Conservation (phyloP, 2,888 invertebrate species). For the Hirtodrosophila duncani region DNA sequence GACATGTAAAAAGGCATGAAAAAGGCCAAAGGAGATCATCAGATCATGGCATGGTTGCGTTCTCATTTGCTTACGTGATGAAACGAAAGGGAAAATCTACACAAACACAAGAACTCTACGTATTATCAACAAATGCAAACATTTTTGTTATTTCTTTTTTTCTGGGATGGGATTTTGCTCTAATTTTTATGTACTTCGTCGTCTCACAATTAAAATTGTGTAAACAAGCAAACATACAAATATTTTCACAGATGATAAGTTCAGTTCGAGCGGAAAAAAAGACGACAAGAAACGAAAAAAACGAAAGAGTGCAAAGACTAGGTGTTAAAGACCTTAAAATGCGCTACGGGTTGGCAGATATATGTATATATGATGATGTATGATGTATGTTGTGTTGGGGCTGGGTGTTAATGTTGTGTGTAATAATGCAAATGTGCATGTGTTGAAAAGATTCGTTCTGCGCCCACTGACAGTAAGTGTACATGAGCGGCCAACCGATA, state of each 20-base stretch:
- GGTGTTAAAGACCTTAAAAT: constrained; percentile 65
- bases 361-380: constrained; percentile 43
- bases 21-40: constrained; percentile 66
- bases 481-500: too few species aligned
- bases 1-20: constrained; percentile 52
- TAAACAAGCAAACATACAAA: constrained; percentile 67
- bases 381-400: constrained; percentile 12
- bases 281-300: constrained; percentile 3
- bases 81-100: constrained; percentile 25
- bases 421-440: too few species aligned
- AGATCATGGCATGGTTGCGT: constrained; percentile 48
- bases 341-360: constrained; percentile 46
- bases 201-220: constrained; percentile 68
- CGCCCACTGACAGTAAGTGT: too few species aligned
- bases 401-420: too few species aligned
- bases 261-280: constrained; percentile 27
- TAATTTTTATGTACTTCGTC: constrained; percentile 52
- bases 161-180: constrained; percentile 64
- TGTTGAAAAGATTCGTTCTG: too few species aligned
- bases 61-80: constrained; percentile 53
- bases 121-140: constrained; percentile 47
- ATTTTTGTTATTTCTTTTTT: constrained; percentile 29
- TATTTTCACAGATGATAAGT: constrained; percentile 74
- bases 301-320: constrained; percentile 28
- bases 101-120: constrained; percentile 9